phyloP scores from a whole-genome alignment of 2,113 vertebrate genomes.

The Petromus typicus region DNA sequence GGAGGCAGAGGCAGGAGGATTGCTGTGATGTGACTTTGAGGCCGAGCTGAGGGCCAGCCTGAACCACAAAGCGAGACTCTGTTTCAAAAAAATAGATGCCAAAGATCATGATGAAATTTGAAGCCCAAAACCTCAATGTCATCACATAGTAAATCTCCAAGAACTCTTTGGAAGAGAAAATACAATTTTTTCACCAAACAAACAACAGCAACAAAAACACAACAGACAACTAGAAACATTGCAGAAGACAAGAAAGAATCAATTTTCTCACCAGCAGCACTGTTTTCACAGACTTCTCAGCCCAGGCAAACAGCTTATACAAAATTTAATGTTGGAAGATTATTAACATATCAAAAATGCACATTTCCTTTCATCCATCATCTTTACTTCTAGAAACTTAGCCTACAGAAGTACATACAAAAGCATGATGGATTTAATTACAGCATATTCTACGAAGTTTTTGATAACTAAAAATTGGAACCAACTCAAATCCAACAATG shows the following conservation, averaged over 20 bases:
- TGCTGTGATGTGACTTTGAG: too few species aligned
- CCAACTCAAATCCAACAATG: slow-evolving; percentile 13
- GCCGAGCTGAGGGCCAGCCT: too few species aligned
- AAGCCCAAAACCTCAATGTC: background rate
- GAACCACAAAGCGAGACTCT: too few species aligned
- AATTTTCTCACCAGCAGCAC: background rate
- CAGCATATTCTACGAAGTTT: background rate
- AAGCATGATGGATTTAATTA: background rate
- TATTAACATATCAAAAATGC: background rate
- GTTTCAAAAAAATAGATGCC: too few species aligned
- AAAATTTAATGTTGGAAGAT: slow-evolving; percentile 50
- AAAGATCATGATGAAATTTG: slow-evolving; percentile 7
- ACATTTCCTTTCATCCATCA: background rate
- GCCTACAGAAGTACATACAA: background rate
- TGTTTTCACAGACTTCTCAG: background rate
- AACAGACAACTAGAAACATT: background rate
- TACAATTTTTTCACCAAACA: background rate
- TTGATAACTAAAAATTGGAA: slow-evolving; percentile 37
- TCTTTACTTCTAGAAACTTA: background rate
- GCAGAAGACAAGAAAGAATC: background rate
- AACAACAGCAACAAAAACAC: too few species aligned
- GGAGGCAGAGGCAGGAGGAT: too few species aligned
- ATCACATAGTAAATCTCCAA: background rate
- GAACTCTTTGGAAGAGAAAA: slow-evolving; percentile 43
- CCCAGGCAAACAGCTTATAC: background rate